Evolutionary conservation across 2,888 invertebrate genomes (phyloP).

Genomic region (Rhogogaster chlorosoma): DNA sequence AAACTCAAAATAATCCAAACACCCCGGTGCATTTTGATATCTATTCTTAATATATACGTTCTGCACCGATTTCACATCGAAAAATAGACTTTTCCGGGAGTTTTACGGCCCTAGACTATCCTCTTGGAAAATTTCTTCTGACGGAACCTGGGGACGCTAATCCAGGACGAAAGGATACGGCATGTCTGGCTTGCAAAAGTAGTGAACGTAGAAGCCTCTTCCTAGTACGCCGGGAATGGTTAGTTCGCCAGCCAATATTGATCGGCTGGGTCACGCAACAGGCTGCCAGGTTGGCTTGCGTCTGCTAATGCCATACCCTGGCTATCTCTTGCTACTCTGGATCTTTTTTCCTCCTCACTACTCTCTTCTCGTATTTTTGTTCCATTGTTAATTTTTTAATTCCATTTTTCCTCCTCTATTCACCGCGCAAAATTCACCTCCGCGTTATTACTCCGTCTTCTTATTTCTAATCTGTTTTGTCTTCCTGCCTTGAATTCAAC

Average conservation of each 20-base stretch:
- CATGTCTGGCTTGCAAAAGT: constrained; percentile 21
- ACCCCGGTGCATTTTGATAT: constrained; percentile 1
- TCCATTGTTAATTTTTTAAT: neutral
- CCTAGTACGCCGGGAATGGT: neutral
- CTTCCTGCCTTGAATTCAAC: neutral
- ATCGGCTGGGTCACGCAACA: constrained; percentile 74
- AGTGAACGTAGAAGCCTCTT: constrained; percentile 4
- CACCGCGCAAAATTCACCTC: neutral
- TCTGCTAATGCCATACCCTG: constrained; percentile 27
- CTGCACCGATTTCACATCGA: neutral
- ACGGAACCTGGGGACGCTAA: neutral
- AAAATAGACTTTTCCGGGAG: neutral
- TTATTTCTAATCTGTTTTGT: neutral
- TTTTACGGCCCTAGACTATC: neutral
- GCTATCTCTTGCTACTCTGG: neutral
- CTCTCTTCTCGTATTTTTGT: neutral
- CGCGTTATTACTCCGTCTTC: neutral
- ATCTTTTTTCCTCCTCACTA: neutral
- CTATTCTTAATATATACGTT: neutral
- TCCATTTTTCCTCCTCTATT: neutral
- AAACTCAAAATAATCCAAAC: neutral
- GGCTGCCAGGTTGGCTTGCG: constrained; percentile 64
- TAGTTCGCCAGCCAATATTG: constrained; percentile 71
- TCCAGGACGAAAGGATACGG: constrained; percentile 32
- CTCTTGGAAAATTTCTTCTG: neutral